Conservation (phyloP, 2,888 invertebrate genomes). For the Steinernema hermaphroditum region DNA sequence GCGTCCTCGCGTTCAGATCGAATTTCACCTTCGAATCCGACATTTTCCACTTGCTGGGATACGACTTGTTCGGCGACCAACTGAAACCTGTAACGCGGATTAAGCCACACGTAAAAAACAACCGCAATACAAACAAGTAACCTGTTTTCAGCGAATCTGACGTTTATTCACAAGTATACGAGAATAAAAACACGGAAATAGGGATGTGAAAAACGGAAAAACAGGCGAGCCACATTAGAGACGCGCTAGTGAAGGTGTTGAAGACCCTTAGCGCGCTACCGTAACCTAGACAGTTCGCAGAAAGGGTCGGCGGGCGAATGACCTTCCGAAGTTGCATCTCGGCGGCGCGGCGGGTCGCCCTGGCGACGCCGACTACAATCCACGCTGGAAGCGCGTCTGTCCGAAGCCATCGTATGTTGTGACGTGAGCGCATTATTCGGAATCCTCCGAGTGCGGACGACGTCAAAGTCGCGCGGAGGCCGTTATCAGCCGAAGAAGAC, state of each 20-base stretch:
- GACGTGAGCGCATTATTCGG: neutral
- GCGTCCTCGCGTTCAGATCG: constrained; percentile 34
- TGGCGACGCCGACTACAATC: neutral
- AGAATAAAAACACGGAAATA: neutral
- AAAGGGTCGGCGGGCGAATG: neutral
- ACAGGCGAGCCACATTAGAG: neutral
- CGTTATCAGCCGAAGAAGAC: neutral
- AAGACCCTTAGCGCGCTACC: neutral
- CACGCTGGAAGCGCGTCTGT: neutral
- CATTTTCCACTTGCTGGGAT: constrained; percentile 33
- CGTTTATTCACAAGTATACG: neutral
- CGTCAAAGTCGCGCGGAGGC: neutral
- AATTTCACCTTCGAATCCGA: constrained; percentile 44
- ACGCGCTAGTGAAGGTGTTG: neutral
- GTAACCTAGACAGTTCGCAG: neutral
- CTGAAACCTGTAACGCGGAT: constrained; percentile 1
- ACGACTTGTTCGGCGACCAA: constrained; percentile 3
- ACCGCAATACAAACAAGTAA: neutral
- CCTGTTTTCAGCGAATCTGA: neutral
- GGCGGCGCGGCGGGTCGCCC: neutral
- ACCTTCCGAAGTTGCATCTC: constrained; percentile 16
- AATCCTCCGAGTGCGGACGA: too few relatives aligned
- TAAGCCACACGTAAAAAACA: neutral
- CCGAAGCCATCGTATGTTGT: neutral
- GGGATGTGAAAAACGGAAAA: neutral